Conservation (phyloP, 2,888 invertebrate species). For the Pandemis cinnamomeana region DNA sequence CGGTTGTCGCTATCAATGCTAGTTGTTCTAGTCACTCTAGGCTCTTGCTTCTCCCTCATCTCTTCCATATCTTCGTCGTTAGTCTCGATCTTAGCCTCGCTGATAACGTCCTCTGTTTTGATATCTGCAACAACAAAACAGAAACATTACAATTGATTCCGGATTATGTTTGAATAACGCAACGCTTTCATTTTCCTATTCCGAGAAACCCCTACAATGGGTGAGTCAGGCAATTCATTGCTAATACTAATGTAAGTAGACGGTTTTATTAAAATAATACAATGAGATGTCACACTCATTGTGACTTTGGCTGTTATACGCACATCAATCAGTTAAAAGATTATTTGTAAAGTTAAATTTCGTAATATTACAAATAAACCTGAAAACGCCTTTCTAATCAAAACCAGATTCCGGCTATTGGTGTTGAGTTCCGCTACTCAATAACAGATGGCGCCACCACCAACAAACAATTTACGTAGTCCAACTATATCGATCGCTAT, state of each 20-base stretch:
- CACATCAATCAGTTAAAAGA: slow-evolving; percentile 72
- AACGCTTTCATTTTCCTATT: slow-evolving; percentile 78
- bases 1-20: slow-evolving; percentile 84
- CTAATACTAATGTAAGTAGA: slow-evolving; percentile 56
- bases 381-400: background rate
- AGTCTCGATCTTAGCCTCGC: slow-evolving; percentile 76
- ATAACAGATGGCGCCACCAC: slow-evolving; percentile 58
- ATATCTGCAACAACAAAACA: slow-evolving; percentile 81
- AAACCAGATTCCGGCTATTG: slow-evolving; percentile 11
- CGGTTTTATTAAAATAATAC: slow-evolving; percentile 70
- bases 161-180: slow-evolving; percentile 73
- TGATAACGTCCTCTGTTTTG: slow-evolving; percentile 80
- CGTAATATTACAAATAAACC: slow-evolving; percentile 14
- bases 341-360: slow-evolving; percentile 53
- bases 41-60: slow-evolving; percentile 67
- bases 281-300: slow-evolving; percentile 66
- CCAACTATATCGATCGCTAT: slow-evolving; percentile 42
- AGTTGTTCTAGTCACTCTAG: slow-evolving; percentile 69
- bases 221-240: slow-evolving; percentile 77
- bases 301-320: slow-evolving; percentile 49
- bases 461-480: slow-evolving; percentile 19
- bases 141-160: slow-evolving; percentile 67
- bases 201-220: slow-evolving; percentile 82
- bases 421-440: slow-evolving; percentile 49
- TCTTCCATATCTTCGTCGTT: slow-evolving; percentile 63